Conservation (phyloP, 2,888 invertebrate genomes). For the Nemurella pictetii region DNA sequence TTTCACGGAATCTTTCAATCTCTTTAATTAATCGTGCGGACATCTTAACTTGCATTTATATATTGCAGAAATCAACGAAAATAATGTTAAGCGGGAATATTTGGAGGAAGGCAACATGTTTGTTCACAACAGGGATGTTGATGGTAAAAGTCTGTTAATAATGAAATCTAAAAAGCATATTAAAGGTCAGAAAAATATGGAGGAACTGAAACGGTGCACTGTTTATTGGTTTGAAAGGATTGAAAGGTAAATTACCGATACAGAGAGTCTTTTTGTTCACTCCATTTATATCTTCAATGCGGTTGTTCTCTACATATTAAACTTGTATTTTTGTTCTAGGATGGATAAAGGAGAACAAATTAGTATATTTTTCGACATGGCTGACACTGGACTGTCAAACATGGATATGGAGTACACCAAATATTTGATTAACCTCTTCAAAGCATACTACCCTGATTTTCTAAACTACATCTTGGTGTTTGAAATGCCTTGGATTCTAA, state of each 20-base stretch:
- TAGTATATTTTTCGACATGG: slow-evolving; percentile 89
- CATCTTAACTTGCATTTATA: slow-evolving; percentile 36
- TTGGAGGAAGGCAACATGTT: slow-evolving; percentile 78
- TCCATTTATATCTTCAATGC: too few species aligned
- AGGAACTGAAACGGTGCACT: slow-evolving; percentile 76
- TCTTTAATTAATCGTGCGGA: slow-evolving; percentile 14
- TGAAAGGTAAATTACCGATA: slow-evolving; percentile 68
- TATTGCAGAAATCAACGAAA: slow-evolving; percentile 68
- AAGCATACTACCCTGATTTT: slow-evolving; percentile 84
- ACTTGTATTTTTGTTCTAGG: slow-evolving; percentile 52
- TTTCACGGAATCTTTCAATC: slow-evolving; percentile 22
- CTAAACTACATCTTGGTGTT: slow-evolving; percentile 87
- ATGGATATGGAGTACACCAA: slow-evolving; percentile 92
- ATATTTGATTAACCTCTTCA: slow-evolving; percentile 83
- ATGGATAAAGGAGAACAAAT: slow-evolving; percentile 75
- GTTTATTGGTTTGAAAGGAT: slow-evolving; percentile 85
- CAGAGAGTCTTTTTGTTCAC: too few species aligned
- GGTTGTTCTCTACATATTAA: slow-evolving; percentile 42
- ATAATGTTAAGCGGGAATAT: slow-evolving; percentile 69
- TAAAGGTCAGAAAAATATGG: slow-evolving; percentile 75
- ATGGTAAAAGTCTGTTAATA: slow-evolving; percentile 76
- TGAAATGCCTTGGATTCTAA: slow-evolving; percentile 94
- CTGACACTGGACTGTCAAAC: slow-evolving; percentile 80
- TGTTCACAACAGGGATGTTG: slow-evolving; percentile 75
- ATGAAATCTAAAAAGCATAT: slow-evolving; percentile 79